These are phyloP conservation scores for Entomobrya multifasciata DNA, from an alignment of 2,888 invertebrate genomes.

Conservation along the genomic window DNA sequence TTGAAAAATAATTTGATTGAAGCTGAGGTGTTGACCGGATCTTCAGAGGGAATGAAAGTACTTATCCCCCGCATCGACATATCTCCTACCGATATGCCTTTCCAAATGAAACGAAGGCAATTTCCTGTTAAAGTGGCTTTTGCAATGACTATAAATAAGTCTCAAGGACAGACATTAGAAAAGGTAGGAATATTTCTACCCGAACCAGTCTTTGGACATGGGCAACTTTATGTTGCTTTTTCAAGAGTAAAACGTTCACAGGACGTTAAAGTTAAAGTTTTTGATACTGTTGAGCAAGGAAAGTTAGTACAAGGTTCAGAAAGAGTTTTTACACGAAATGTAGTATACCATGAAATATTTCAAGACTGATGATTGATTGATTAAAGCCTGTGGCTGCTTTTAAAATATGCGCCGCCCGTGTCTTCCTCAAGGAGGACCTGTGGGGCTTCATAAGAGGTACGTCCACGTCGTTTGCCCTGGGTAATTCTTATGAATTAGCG, in stretches of 20 bases:
- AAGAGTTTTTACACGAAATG: no score
- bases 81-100: conserved; percentile 68
- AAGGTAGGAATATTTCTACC: conserved; percentile 76
- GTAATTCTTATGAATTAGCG: no score
- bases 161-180: conserved; percentile 80
- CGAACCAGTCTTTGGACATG: conserved; percentile 59
- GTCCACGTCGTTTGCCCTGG: neutral
- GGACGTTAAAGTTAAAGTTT: conserved; percentile 20
- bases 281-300: no score
- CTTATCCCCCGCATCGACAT: conserved; percentile 79
- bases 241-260: conserved; percentile 24
- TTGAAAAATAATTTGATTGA: conserved; percentile 62
- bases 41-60: conserved; percentile 68
- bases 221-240: conserved; percentile 62
- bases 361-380: no score
- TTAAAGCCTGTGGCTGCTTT: neutral
- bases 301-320: no score
- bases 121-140: conserved; percentile 80
- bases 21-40: conserved; percentile 62
- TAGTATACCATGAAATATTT: neutral
- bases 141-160: conserved; percentile 80
- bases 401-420: neutral
- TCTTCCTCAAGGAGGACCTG: neutral
- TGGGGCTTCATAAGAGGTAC: neutral
- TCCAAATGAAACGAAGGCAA: conserved; percentile 78